Percentiles rank a stretch among this genome's conserved stretches.
These are phyloP conservation scores for Epizoanthus ramosus DNA, from an alignment of 92 coral and sea anemone species.

Conservation along the genomic window DNA sequence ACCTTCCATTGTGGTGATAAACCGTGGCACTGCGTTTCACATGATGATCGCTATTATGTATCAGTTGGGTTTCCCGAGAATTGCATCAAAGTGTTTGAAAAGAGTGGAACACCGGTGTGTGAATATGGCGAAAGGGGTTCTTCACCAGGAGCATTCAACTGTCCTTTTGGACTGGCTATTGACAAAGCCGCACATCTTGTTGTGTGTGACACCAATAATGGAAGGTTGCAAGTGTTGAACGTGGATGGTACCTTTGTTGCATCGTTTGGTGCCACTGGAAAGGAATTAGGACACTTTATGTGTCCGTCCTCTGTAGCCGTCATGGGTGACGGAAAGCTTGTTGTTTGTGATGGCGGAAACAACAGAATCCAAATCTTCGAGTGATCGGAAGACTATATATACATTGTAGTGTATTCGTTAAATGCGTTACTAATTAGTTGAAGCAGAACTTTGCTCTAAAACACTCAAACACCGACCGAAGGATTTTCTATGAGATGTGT, in stretches of 20 bases:
- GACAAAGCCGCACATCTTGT: conserved; percentile 32
- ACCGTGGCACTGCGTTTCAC: background rate
- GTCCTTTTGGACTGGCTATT: background rate
- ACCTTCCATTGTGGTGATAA: background rate
- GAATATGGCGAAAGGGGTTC: background rate
- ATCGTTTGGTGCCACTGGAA: background rate
- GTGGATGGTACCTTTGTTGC: conserved; percentile 18
- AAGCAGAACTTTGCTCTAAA: too few species aligned
- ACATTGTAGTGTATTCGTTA: background rate
- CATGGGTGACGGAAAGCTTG: conserved; percentile 23
- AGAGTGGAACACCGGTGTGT: conserved; percentile 5
- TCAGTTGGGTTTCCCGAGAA: background rate
- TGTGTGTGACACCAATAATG: conserved; percentile 24
- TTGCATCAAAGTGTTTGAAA: conserved; percentile 31
- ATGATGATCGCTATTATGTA: background rate
- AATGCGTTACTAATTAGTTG: too few species aligned
- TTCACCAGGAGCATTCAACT: background rate
- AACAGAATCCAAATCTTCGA: conserved; percentile 21
- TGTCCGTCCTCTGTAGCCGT: conserved; percentile 26
- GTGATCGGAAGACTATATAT: background rate
- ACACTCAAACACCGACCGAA: too few species aligned
- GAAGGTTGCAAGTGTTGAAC: conserved; percentile 32
- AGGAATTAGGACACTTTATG: conserved; percentile 2
- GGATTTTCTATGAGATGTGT: too few species aligned
- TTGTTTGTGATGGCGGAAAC: conserved; percentile 1